Conservation (phyloP, 2,113 vertebrate genomes). For the Tor tambroides region DNA sequence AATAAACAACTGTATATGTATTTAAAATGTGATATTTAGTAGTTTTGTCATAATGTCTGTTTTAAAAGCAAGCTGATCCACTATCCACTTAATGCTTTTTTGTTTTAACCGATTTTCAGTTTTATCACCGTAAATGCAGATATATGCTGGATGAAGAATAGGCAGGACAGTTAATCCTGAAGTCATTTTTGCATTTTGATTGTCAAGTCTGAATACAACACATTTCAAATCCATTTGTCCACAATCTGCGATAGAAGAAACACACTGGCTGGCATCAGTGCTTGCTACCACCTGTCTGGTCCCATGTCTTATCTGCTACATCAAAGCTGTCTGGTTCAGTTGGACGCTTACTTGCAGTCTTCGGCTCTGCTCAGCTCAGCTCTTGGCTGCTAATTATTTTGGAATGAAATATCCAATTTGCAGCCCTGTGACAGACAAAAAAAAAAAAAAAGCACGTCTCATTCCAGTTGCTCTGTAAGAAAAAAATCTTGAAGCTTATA, state of each 20-base stretch:
- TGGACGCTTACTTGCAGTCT: not conserved
- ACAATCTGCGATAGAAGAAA: not conserved
- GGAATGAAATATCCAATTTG: not conserved
- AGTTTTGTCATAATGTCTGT: not conserved
- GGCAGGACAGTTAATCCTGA: not conserved
- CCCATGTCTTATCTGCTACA: slow-evolving; percentile 12
- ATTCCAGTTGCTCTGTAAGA: not conserved
- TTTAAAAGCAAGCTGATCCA: not conserved
- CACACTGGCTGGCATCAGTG: not conserved
- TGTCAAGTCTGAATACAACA: slow-evolving; percentile 11
- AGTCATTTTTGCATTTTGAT: not conserved
- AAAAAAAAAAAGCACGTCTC: slow-evolving; percentile 29
- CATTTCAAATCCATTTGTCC: slow-evolving; percentile 6
- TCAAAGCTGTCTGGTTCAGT: not conserved
- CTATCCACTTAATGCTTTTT: not conserved
- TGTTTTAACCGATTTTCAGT: not conserved
- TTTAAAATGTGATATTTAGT: not conserved
- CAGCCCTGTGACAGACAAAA: slow-evolving; percentile 2
- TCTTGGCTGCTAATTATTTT: slow-evolving; percentile 14
- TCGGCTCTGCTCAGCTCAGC: not conserved
- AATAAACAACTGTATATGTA: not conserved
- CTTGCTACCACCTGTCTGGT: slow-evolving; percentile 1
- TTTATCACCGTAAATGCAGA: not conserved
- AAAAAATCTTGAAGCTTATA: not conserved
- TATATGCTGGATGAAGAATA: not conserved